Evolutionary conservation across 2,113 vertebrate genomes (phyloP).

Genomic region (Malurus melanocephalus): DNA sequence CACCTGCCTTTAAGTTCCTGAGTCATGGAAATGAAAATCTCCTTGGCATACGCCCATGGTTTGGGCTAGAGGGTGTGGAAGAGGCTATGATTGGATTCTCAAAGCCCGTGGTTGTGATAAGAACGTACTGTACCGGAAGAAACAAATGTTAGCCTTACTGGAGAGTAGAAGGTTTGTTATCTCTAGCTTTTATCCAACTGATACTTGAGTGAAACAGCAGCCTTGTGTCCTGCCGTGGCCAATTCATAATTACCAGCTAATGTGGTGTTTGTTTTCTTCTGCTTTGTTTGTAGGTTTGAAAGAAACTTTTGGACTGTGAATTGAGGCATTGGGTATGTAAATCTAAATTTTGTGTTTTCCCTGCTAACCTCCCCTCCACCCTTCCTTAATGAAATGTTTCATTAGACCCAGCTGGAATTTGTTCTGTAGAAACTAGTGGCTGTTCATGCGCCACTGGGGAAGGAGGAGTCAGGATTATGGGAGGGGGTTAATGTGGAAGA

Average conservation of each 20-base stretch:
- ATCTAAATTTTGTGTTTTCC: conserved; percentile 45
- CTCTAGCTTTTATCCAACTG: conserved; percentile 59
- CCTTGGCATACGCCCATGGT: conserved; percentile 58
- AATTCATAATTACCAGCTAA: conserved; percentile 49
- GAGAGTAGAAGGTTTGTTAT: conserved; percentile 63
- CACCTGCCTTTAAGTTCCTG: conserved; percentile 57
- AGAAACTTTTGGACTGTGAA: conserved; percentile 76
- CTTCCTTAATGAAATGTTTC: conserved; percentile 34
- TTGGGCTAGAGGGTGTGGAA: conserved; percentile 58
- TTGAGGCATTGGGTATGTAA: conserved; percentile 74
- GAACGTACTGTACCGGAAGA: conserved; percentile 60
- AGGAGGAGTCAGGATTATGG: background rate
- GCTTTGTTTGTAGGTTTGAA: conserved; percentile 72
- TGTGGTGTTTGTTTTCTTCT: conserved; percentile 52
- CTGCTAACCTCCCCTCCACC: background rate
- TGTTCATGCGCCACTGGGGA: background rate
- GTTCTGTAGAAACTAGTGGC: background rate
- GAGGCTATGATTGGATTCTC: conserved; percentile 55
- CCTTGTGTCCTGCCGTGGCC: conserved; percentile 23
- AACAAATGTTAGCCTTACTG: conserved; percentile 65
- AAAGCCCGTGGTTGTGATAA: conserved; percentile 63
- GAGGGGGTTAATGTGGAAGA: background rate
- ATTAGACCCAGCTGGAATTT: conserved; percentile 10
- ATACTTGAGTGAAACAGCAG: conserved; percentile 53
- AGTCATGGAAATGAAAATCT: conserved; percentile 66